Evolutionary conservation across 2,888 invertebrate genomes (phyloP), one percentile per base, ranked within the genome.

Genomic region (Petrolisthes cinctipes): DNA sequence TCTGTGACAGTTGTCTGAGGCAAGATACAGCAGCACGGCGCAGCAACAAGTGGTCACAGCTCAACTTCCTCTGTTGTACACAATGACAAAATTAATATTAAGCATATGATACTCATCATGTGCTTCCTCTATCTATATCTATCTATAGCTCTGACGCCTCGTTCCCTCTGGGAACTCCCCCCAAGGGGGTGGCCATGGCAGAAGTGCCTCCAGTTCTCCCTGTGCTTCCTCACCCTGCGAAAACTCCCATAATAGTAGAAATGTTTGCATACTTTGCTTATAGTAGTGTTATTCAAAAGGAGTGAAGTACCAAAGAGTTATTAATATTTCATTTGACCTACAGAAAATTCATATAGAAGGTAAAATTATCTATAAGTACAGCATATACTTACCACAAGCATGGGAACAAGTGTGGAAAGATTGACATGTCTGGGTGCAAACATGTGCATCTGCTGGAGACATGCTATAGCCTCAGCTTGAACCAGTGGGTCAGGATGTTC

Each of bases 381-480:
- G 17, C 6, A 73, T 51, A 37, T 37, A 95, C 96, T 95, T 93
- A 97, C 97, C 93, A 98, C 98, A 81, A 99, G 94, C 83, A 97
- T 97, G 75, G 98, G 98, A 91, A 99, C 98, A 68, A 99, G 94
- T 0, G 97, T 96, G 87, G 97, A 96, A 91, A 99, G 94, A 93
- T 98, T 98, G 90, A 99, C 97, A 92, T 98, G 97, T 91, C 96
- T 94, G 0, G 98, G 98, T 86, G 99, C 98, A 94, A 99, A 99
- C 93, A 99, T 95, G 94, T 99, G 99, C 91, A 99, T 94, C 92
- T 99, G 99, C 93, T 99, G 99, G 83, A 99, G 94, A 92, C 99
- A 99, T 66, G 97, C 96, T 23, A 98, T 96, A 11, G 99, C 99
- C 93, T 99, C 99, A 0, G 99, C 97, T 93, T 98, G 97, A 5